These are phyloP conservation scores for Austrofundulus limnaeus DNA, from an alignment of 2,113 vertebrate genomes.

Conservation along the genomic window DNA sequence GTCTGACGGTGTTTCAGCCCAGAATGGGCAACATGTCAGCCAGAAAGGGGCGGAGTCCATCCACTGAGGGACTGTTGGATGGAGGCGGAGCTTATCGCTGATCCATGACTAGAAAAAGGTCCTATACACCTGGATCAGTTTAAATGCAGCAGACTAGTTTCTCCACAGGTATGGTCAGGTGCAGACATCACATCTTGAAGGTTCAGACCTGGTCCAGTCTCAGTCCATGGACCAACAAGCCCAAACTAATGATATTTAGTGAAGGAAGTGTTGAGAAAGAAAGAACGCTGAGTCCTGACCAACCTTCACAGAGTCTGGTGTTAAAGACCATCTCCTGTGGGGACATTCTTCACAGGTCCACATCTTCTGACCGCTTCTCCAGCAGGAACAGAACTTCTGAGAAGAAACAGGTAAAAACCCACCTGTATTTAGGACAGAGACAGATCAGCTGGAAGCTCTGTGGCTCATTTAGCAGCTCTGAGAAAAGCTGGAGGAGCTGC, in stretches of 20 bases:
- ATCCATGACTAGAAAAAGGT: constrained; percentile 1
- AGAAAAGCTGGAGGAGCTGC: constrained; percentile 4
- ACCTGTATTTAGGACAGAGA: not conserved
- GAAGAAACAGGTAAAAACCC: no score
- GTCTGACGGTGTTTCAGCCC: constrained; percentile 8
- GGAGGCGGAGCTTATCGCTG: not conserved
- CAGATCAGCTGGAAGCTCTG: not conserved
- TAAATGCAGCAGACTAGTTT: not conserved
- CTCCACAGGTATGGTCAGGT: no score
- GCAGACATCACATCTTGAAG: constrained; percentile 15
- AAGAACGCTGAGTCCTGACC: no score
- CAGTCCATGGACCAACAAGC: no score
- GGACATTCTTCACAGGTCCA: no score
- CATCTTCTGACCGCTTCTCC: not conserved
- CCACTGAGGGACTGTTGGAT: not conserved
- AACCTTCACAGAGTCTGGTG: no score
- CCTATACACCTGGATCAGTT: not conserved
- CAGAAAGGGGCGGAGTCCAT: not conserved
- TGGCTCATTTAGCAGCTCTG: no score
- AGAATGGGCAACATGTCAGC: not conserved
- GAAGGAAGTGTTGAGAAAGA: no score
- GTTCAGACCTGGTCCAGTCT: not conserved
- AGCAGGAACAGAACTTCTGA: not conserved
- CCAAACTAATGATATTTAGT: no score
- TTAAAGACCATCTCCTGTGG: not conserved